Evolutionary conservation across 2,888 invertebrate genomes (phyloP).

Genomic region (Spodoptera littoralis): DNA sequence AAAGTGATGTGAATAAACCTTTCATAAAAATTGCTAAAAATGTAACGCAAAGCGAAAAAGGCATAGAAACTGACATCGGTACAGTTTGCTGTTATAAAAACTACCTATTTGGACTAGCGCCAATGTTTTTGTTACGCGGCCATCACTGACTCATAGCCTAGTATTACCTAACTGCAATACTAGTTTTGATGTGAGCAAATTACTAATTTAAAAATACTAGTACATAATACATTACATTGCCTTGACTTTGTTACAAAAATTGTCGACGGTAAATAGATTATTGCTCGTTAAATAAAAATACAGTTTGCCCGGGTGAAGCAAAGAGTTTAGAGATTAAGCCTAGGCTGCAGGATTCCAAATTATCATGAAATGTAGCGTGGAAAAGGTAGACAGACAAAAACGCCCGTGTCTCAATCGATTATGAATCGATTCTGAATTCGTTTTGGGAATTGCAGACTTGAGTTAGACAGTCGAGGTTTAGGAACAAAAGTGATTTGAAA

Average conservation of each 20-base stretch:
- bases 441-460: slow-evolving; percentile 23
- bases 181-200: slow-evolving; percentile 9
- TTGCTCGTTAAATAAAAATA: slow-evolving; percentile 17
- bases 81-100: slow-evolving; percentile 29
- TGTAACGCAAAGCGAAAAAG: slow-evolving; percentile 18
- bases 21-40: slow-evolving; percentile 16
- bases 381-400: slow-evolving; percentile 27
- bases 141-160: slow-evolving; percentile 36
- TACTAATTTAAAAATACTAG: slow-evolving; percentile 8
- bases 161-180: slow-evolving; percentile 30
- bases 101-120: slow-evolving; percentile 45
- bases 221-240: slow-evolving; percentile 3
- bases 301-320: slow-evolving; percentile 9
- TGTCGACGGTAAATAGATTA: slow-evolving; percentile 29
- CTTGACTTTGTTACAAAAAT: slow-evolving; percentile 26
- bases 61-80: slow-evolving; percentile 23
- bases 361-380: slow-evolving; percentile 14
- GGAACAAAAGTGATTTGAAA: neutral
- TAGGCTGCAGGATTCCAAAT: slow-evolving; percentile 13
- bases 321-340: neutral
- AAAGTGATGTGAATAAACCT: slow-evolving; percentile 34
- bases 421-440: slow-evolving; percentile 32
- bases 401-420: slow-evolving; percentile 25
- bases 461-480: slow-evolving; percentile 11
- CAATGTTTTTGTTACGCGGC: slow-evolving; percentile 48